Evolutionary conservation across 2,113 vertebrate genomes (phyloP), one percentile per base, ranked within the genome.

Genomic region (Hemicordylus capensis): DNA sequence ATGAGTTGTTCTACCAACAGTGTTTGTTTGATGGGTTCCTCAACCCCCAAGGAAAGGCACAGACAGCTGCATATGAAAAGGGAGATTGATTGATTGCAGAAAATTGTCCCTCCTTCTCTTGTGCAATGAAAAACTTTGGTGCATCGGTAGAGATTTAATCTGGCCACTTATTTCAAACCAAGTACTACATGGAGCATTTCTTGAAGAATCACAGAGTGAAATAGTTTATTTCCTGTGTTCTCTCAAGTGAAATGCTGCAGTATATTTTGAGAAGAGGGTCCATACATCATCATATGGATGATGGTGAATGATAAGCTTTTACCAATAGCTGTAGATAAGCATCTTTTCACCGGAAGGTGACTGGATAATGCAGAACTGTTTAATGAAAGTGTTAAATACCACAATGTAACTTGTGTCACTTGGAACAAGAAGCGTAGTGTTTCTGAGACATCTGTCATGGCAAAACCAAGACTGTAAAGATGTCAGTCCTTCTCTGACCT

Each of bases 371-470:
- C 14, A 51, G 76, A 91, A 31, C 81, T 81, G 26, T 86, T 87
- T n/a, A n/a, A n/a, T n/a, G 90, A 89, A 92, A 88, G 89, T 89
- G 80, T 42, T 86, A 67, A 76, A 83, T 85, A 75, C 48, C 72
- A 26, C 74, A 86, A 87, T 81, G 78, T 80, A 79, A 58, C 44
- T 85, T 74, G 81, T 79, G 85, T 85, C 59, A 69, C 46, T 93
- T 92, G 39, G 88, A 92, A 87, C 84, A 87, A 88, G 90, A 76
- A 80, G 37, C n/a, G 69, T 72, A 10, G 59, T 15, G 34, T 88
- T 86, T 93, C 81, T 77, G 87, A 67, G 59, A 88, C 76, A 85
- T 66, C 76, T 90, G 79, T 92, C 87, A 87, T 70, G 67, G 46
- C 67, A 48, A 74, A 90, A 76, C 63, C 83, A 19, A 11, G 24